These are phyloP conservation scores for Euspilapteryx auroguttella DNA, from an alignment of 2,888 invertebrate species.

Conservation along the genomic window DNA sequence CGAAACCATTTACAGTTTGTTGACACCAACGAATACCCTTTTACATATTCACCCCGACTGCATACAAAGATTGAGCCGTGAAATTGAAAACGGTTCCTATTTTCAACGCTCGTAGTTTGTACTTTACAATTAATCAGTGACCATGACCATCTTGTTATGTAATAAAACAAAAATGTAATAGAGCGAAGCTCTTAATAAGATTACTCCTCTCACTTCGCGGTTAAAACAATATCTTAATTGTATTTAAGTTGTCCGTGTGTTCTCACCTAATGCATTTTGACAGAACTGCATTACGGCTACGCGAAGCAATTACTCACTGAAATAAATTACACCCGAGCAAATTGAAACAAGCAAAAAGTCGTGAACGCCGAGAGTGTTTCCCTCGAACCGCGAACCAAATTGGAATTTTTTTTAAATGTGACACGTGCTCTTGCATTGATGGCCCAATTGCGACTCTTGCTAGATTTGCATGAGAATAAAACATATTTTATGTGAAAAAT, in stretches of 20 bases:
- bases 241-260: no score
- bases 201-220: no score
- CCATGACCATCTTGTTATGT: no score
- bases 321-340: slow-evolving; percentile 6
- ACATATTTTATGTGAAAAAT: no score
- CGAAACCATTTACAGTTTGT: slow-evolving; percentile 56
- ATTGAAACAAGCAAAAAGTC: slow-evolving; percentile 12
- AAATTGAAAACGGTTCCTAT: slow-evolving; percentile 59
- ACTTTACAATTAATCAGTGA: no score
- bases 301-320: slow-evolving; percentile 12
- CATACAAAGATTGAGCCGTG: slow-evolving; percentile 58
- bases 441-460: no score
- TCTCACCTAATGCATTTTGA: slow-evolving; percentile 6
- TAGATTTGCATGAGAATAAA: no score
- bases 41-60: slow-evolving; percentile 56
- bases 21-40: slow-evolving; percentile 55
- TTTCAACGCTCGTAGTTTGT: no score
- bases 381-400: slow-evolving; percentile 2
- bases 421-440: no score
- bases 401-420: slow-evolving; percentile 2
- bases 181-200: no score
- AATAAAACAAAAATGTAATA: no score
- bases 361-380: slow-evolving; percentile 11
- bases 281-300: slow-evolving; percentile 10
- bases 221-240: no score